phyloP scores from a whole-genome alignment of 1,140 invertebrate species.

The Aleiodes sp. region DNA sequence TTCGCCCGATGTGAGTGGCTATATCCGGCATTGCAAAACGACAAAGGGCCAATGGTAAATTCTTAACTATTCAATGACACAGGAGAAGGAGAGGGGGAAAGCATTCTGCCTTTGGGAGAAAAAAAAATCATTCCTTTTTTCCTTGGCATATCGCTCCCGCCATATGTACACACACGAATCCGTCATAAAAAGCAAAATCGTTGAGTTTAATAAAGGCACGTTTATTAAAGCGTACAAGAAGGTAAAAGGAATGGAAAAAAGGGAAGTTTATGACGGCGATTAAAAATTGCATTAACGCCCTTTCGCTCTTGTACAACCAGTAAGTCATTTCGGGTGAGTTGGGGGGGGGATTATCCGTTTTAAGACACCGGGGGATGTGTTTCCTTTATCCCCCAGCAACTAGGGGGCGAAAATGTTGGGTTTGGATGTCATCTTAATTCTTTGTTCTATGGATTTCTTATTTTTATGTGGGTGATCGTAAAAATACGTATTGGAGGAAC shows the following conservation, averaged over 20 bases:
- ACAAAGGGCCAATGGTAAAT: slow-evolving; percentile 12
- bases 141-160: not conserved
- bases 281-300: slow-evolving; percentile 51
- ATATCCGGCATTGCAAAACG: slow-evolving; percentile 16
- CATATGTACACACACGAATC: slow-evolving; percentile 14
- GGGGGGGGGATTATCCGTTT: not conserved
- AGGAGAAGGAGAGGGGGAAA: not conserved
- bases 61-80: slow-evolving; percentile 15
- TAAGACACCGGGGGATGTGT: not conserved
- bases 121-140: slow-evolving; percentile 16
- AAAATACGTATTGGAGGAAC: not conserved
- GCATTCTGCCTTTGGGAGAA: not conserved
- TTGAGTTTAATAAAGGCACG: slow-evolving; percentile 46
- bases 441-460: not conserved
- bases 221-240: slow-evolving; percentile 41
- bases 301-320: not conserved
- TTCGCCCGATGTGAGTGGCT: not conserved
- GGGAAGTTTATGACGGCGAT: slow-evolving; percentile 50
- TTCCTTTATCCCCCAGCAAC: not conserved
- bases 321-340: not conserved
- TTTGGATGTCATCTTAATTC: slow-evolving; percentile 10
- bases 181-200: slow-evolving; percentile 27
- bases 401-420: not conserved
- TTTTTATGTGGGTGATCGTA: not conserved
- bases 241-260: not conserved